A percentile compares a stretch with the other conserved stretches of the same genome.
phyloP scores from a whole-genome alignment of 1,140 invertebrate genomes.

The Drosophila kepulauana region DNA sequence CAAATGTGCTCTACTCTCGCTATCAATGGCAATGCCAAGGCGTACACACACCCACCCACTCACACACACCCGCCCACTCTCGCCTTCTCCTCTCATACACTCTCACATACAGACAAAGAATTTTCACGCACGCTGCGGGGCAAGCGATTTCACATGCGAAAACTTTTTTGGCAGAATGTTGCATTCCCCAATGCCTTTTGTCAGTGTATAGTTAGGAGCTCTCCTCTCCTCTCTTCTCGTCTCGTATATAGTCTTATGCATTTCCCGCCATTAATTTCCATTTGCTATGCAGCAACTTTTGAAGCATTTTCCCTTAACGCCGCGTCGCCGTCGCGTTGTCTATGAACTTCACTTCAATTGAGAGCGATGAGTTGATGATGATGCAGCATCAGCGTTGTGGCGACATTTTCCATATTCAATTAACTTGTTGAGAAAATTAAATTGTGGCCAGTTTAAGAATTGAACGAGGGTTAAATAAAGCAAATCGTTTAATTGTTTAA shows the following conservation, averaged over 20 bases:
- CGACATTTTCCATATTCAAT: conserved; percentile 36
- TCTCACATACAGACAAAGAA: neutral
- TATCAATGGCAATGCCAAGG: conserved; percentile 44
- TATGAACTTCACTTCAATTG: conserved; percentile 9
- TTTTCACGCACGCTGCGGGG: conserved; percentile 12
- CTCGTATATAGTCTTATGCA: neutral
- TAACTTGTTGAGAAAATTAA: conserved; percentile 30
- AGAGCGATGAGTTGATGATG: conserved; percentile 8
- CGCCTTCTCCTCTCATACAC: neutral
- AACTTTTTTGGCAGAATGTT: conserved; percentile 19
- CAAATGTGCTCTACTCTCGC: neutral
- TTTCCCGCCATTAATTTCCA: conserved; percentile 22
- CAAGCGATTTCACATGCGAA: conserved; percentile 21
- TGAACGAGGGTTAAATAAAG: conserved; percentile 42
- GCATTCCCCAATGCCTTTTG: neutral
- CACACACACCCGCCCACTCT: neutral
- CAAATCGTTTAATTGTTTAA: conserved; percentile 49
- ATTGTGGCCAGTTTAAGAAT: conserved; percentile 38
- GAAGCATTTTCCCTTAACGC: neutral
- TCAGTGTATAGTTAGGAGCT: neutral
- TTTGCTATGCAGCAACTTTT: conserved; percentile 6
- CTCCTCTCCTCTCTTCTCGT: no score
- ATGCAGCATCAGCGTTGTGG: neutral
- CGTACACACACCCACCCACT: conserved; percentile 2
- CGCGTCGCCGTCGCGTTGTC: neutral